A percentile compares a stretch with the other conserved stretches of the same genome.
These are phyloP conservation scores for Pentalonia nigronervosa DNA, from an alignment of 1,140 invertebrate species.

Conservation along the genomic window DNA sequence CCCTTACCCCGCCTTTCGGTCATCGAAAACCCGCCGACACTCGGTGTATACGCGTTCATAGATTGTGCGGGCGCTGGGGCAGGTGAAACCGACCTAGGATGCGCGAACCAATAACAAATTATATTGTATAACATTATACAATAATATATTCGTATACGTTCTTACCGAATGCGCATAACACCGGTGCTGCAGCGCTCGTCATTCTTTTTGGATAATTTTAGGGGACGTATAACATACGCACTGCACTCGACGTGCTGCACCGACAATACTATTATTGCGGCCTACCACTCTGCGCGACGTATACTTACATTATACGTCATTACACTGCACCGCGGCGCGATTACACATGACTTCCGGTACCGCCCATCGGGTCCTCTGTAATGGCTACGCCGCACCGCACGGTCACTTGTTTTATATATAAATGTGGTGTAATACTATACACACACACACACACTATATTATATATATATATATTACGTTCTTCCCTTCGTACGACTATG, in stretches of 20 bases:
- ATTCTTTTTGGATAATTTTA: not conserved
- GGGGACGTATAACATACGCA: not conserved
- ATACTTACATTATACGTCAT: not conserved
- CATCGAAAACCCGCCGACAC: no score
- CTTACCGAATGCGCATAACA: not conserved
- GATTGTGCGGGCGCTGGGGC: not conserved
- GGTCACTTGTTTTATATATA: not conserved
- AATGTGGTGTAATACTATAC: not conserved
- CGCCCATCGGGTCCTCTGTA: slow-evolving; percentile 36
- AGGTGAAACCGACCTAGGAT: not conserved
- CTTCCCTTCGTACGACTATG: not conserved
- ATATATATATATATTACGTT: not conserved
- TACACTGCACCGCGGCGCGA: not conserved
- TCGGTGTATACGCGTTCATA: not conserved
- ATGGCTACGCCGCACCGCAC: slow-evolving; percentile 14
- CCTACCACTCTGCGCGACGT: not conserved
- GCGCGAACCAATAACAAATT: not conserved
- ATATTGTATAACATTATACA: not conserved
- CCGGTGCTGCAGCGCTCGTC: not conserved
- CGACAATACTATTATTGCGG: not conserved
- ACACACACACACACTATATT: not conserved
- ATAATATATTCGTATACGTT: not conserved
- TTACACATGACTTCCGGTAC: slow-evolving; percentile 47
- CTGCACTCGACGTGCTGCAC: not conserved
- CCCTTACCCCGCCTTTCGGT: not conserved